phyloP scores from a whole-genome alignment of 1,140 invertebrate species.

The Zaprionus ornatus region DNA sequence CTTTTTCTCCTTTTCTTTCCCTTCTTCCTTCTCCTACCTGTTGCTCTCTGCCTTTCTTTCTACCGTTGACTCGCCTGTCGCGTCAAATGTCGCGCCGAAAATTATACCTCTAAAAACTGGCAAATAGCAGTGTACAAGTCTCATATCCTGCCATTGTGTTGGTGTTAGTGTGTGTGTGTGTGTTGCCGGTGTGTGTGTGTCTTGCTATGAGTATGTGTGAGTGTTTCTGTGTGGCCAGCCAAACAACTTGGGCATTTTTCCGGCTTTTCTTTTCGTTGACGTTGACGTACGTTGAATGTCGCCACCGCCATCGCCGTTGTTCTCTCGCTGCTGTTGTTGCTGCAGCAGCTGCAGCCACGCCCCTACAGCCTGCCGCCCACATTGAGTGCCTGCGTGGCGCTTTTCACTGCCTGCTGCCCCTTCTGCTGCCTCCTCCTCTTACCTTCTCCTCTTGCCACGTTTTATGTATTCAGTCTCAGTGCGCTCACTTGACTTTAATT shows the following conservation, averaged over 20 bases:
- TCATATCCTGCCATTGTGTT: constrained; percentile 25
- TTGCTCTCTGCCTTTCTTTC: not conserved
- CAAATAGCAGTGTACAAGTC: constrained; percentile 59
- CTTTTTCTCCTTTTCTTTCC: not conserved
- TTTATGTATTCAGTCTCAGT: constrained; percentile 82
- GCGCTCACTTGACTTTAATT: constrained; percentile 82
- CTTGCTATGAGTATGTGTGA: constrained; percentile 22
- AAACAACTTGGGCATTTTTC: constrained; percentile 77
- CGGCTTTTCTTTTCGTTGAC: constrained; percentile 76
- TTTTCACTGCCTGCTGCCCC: no score
- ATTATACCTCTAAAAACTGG: constrained; percentile 74
- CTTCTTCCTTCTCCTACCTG: not conserved
- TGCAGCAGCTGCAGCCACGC: constrained; percentile 53
- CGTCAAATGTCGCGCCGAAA: constrained; percentile 82
- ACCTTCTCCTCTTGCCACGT: constrained; percentile 32
- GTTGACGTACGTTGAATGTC: constrained; percentile 51
- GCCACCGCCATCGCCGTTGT: not conserved
- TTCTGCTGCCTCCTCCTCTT: no score
- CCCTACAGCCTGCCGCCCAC: constrained; percentile 17
- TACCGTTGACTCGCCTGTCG: constrained; percentile 42
- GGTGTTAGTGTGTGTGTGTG: constrained; percentile 17
- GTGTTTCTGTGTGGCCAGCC: constrained; percentile 57
- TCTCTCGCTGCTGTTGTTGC: constrained; percentile 20
- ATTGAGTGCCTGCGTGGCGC: not conserved
- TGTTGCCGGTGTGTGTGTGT: constrained; percentile 40